Conservation (phyloP, 92 coral and sea anemone genomes). For the Phenganax marumi region DNA sequence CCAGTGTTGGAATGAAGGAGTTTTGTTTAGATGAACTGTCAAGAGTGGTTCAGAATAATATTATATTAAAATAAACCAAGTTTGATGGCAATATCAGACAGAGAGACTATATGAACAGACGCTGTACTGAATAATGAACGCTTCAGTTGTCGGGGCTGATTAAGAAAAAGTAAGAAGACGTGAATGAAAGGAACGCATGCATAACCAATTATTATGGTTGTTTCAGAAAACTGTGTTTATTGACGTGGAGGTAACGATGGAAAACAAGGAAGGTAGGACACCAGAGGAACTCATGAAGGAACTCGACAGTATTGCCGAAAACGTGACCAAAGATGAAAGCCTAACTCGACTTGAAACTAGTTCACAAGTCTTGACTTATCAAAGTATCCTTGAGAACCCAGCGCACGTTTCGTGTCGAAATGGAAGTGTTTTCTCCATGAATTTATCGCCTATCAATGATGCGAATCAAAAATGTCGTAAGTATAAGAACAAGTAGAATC, state of each 20-base stretch:
- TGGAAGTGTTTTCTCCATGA: conserved; percentile 76
- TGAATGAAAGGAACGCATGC: not conserved
- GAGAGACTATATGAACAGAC: no score
- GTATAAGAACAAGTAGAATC: conserved; percentile 2
- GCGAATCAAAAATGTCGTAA: not conserved
- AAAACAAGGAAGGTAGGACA: conserved; percentile 57
- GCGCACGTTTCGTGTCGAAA: conserved; percentile 63
- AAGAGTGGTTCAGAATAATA: no score
- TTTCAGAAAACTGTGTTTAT: conserved; percentile 66
- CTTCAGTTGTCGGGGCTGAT: not conserved
- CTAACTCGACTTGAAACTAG: conserved; percentile 58
- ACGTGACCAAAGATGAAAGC: conserved; percentile 42
- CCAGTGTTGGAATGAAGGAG: no score
- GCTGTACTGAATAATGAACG: no score
- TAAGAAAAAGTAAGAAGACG: not conserved
- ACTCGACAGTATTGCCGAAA: conserved; percentile 55
- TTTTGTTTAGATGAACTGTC: no score
- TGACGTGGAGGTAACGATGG: conserved; percentile 66
- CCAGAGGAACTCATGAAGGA: conserved; percentile 43
- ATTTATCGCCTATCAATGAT: conserved; percentile 13
- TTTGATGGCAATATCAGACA: no score
- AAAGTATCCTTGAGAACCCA: conserved; percentile 43
- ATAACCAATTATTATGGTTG: not conserved
- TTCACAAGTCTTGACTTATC: conserved; percentile 29
- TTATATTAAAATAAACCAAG: no score